These are phyloP conservation scores for Taeniopygia guttata DNA, from an alignment of 2,797 vertebrate species.

Conservation along the genomic window DNA sequence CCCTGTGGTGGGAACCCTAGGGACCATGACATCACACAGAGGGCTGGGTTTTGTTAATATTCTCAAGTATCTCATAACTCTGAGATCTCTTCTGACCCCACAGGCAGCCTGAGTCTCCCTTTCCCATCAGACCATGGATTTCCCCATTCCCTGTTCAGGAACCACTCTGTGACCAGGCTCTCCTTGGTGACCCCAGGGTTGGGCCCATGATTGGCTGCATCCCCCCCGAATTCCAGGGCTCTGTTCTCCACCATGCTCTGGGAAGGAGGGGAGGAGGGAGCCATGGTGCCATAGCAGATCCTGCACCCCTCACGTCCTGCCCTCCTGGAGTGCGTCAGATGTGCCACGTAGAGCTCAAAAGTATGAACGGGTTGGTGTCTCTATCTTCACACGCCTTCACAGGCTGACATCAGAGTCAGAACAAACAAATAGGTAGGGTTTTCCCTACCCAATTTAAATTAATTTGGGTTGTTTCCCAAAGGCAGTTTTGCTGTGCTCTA, in stretches of 20 bases:
- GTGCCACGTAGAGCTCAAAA: fast-evolving
- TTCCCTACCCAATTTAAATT: neutral
- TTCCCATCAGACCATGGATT: neutral
- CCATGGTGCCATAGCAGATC: neutral
- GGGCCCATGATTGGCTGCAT: fast-evolving
- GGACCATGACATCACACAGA: neutral
- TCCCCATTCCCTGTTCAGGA: fast-evolving
- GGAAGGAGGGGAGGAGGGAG: neutral
- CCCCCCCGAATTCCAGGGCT: neutral
- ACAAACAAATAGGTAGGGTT: neutral
- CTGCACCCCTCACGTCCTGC: neutral
- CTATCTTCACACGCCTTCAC: neutral
- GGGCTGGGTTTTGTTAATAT: neutral
- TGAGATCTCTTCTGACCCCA: neutral
- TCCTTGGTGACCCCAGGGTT: fast-evolving
- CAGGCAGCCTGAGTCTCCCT: neutral
- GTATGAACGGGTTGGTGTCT: neutral
- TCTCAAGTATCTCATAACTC: neutral
- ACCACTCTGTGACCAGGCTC: neutral
- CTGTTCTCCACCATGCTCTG: neutral
- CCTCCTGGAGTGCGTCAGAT: neutral
- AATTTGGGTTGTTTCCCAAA: constrained; percentile 6
- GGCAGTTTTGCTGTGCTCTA: neutral
- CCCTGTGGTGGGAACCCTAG: neutral
- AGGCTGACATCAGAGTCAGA: neutral